Evolutionary conservation across 2,888 invertebrate species (phyloP), one percentile per base, ranked within the genome.

Genomic region (Orthonychiurus folsomi): DNA sequence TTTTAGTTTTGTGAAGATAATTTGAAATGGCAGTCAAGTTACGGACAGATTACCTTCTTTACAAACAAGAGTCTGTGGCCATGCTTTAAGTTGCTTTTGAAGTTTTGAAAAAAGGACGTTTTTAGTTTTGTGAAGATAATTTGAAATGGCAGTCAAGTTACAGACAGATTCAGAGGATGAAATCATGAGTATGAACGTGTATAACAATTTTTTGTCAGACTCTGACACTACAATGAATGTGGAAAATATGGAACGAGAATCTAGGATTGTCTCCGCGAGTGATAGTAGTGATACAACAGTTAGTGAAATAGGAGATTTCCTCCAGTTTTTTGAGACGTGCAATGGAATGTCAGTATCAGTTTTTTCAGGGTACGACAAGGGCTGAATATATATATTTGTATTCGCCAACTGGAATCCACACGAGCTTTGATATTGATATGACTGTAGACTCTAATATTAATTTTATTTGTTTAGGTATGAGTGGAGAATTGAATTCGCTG

Each of bases 401-500:
- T n/a, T n/a, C n/a, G n/a, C n/a, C n/a, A n/a, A n/a, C n/a, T n/a
- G n/a, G n/a, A n/a, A n/a, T n/a, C n/a, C n/a, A n/a, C n/a, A n/a
- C n/a, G n/a, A n/a, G n/a, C n/a, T n/a, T n/a, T n/a, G n/a, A n/a
- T n/a, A n/a, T 37, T 37, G 37, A 9, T 15, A 9, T 37, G 37
- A 15, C 37, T 37, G 15, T 37, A 37, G 15, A 9, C 37, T 37
- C 15, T 5, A 37, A 37, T 37, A 37, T 37, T 37, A 9, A 9
- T 37, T 9, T 15, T 15, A 37, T 9, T 37, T 37, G 5, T 37
- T 15, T 15, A 37, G 37, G 37, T 5, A 15, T 37, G 37, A 37
- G 37, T 15, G 69, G 60, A 52, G 63, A 63, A 12, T 63, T 64
- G 12, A 65, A 70, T 63, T 64, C 83, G 3, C 81, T 82, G 73